Base-by-base conservation (phyloP, 2,888 invertebrate species). In the Dinocampus coccinellae region DNA sequence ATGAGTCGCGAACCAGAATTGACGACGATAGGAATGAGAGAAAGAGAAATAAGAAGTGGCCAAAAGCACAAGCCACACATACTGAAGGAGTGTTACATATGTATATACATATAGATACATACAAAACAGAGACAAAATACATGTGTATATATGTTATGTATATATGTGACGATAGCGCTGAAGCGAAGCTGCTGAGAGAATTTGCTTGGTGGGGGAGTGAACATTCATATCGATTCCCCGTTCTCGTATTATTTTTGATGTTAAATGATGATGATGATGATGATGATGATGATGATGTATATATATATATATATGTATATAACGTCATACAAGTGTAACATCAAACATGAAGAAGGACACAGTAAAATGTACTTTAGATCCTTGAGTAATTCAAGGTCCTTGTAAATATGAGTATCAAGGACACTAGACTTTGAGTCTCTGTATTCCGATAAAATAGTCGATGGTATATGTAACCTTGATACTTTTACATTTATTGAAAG, bases 221-320 rank as follows among this genome's bases (percentile, higher is more conserved):
- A 73, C 65, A 53, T 71, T 53, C 62, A 75, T 77, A 77, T 77
- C 76, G 77, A 77, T 77, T 75, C 76, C 66, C 61, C 66, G 58
- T 67, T 70, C 66, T 73, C 47, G 61, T 64, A 72, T 74, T 73
- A 58, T 47, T 47, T 47, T 75, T 64, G 64, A 73, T 71, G 69
- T 33, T 70, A 58, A 76, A 75, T 72, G 64, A 29, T 61, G 62
- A 67, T 73, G 57, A 61, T 55, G 36, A 16, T 11, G 20, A 16
- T 7, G 34, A 29, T 3, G 29, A 7, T n/a, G n/a, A n/a, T n/a
- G n/a, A n/a, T n/a, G n/a, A n/a, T n/a, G n/a, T n/a, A n/a, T n/a
- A n/a, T n/a, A n/a, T n/a, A n/a, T n/a, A n/a, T n/a, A n/a, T n/a
- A n/a, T n/a, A n/a, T n/a, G n/a, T n/a, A n/a, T 24, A 62, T 42